Conservation (phyloP, 2,113 vertebrate genomes). For the Terrapene triunguis region DNA sequence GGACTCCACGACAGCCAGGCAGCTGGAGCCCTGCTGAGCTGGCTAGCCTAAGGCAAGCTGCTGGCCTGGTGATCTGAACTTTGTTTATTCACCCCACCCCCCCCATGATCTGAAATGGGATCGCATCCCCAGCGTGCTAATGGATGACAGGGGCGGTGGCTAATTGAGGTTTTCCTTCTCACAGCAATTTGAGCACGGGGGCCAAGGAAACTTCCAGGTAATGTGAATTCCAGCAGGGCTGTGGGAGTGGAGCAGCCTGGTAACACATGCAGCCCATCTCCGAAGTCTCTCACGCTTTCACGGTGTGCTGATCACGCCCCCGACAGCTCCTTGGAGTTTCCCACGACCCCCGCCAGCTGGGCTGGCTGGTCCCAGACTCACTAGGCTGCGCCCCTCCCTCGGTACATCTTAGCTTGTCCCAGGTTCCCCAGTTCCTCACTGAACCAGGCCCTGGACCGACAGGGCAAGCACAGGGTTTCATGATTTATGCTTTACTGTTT, state of each 20-base stretch:
- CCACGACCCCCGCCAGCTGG: background rate
- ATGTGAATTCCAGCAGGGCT: background rate
- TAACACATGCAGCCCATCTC: too few species aligned
- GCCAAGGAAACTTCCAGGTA: background rate
- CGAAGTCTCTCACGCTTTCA: too few species aligned
- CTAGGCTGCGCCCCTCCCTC: background rate
- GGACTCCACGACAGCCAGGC: too few species aligned
- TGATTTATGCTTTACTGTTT: background rate
- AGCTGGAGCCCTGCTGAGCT: background rate
- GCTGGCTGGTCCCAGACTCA: background rate
- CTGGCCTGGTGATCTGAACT: background rate
- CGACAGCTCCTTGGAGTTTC: background rate
- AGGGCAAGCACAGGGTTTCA: background rate
- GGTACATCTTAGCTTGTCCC: background rate
- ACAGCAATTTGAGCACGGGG: background rate
- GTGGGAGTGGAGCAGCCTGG: background rate
- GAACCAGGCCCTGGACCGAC: background rate
- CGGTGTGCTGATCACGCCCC: background rate
- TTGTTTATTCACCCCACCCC: too few species aligned
- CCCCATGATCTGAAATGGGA: too few species aligned
- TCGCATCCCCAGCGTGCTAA: background rate
- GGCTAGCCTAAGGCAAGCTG: background rate
- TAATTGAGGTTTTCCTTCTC: background rate
- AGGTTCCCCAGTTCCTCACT: background rate
- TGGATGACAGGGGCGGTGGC: background rate